Percentiles rank a stretch among this genome's conserved stretches.
Evolutionary conservation across 2,888 invertebrate genomes (phyloP).

Genomic region (Steinernema carpocapsae): DNA sequence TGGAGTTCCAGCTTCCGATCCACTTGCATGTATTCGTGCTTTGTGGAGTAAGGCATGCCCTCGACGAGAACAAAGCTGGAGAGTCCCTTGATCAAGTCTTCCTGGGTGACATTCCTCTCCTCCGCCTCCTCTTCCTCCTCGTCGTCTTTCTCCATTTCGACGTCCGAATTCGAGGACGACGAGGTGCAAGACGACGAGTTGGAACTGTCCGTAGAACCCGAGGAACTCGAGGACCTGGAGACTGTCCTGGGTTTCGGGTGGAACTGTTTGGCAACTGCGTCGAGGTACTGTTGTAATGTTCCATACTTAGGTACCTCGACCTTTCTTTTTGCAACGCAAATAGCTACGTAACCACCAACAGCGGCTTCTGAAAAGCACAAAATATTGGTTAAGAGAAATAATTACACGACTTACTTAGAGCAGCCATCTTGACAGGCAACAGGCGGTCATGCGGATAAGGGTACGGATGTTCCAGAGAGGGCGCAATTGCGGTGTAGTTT

Average conservation of each 20-base stretch:
- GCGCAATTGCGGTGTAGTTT: background rate
- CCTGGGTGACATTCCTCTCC: background rate
- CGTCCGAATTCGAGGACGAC: background rate
- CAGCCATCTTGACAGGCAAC: background rate
- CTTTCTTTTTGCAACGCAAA: background rate
- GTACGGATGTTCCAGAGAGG: constrained; percentile 26
- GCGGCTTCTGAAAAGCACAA: constrained; percentile 13
- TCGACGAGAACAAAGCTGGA: constrained; percentile 3
- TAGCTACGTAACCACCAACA: background rate
- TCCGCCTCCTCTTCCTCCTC: background rate
- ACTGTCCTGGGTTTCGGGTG: background rate
- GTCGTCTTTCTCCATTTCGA: background rate
- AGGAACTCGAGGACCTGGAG: background rate
- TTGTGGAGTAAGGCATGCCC: background rate
- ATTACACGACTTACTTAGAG: background rate
- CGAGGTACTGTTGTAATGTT: background rate
- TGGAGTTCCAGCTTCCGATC: background rate
- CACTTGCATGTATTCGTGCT: background rate
- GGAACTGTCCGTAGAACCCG: background rate
- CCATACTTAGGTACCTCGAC: background rate
- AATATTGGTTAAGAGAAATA: background rate
- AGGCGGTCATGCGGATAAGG: constrained; percentile 3
- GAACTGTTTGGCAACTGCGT: background rate
- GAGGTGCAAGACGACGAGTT: constrained; percentile 4
- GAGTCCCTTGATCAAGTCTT: background rate